Evolutionary conservation across 2,113 vertebrate species (phyloP), one percentile per base, ranked within the genome.

Genomic region (Embiotoca jacksoni): DNA sequence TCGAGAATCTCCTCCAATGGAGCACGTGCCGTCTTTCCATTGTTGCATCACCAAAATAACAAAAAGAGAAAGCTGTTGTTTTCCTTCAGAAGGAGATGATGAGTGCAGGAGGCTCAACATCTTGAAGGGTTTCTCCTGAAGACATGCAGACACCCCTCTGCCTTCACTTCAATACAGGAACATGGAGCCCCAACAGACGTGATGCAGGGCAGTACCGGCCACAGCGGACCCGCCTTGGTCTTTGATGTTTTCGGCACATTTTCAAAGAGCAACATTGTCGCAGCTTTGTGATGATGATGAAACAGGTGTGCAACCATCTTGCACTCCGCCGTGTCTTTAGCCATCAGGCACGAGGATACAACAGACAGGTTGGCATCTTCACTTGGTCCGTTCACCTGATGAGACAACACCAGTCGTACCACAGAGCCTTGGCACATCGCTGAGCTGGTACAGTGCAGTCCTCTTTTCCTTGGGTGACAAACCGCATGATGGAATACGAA

Each of bases 291-390:
- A 41, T 75, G 35, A 41, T 75, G 57, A 53, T 65, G 65, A 80
- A 80, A 55, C 39, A 35, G 50, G 35, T 41, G 41, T 63, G 65
- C 52, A 75, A 71, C 72, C 59, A 52, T 69, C n/a, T 75, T 70
- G 13, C 52, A 5, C 32, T 65, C 5, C 44, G 5, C n/a, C 16
- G 31, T 41, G 30, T 54, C 49, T 75, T 66, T 11, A 1, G 39
- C 32, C 49, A 14, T 16, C 4, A 13, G 52, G 52, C 35, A 15
- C n/a, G 49, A 36, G 10, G 59, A 83, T 23, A 52, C n/a, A 0
- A 23, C 32, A 6, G 0, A 46, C 31, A 23, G 23, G 52, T 46
- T 23, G 54, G 6, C 55, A 37, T 33, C 39, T 33, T 57, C 59
- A 39, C 66, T 35, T 60, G 5, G 1, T 37, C 56, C 23, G 46